Conservation (phyloP, 2,797 vertebrate species). For the Cercopithecus mitis region DNA sequence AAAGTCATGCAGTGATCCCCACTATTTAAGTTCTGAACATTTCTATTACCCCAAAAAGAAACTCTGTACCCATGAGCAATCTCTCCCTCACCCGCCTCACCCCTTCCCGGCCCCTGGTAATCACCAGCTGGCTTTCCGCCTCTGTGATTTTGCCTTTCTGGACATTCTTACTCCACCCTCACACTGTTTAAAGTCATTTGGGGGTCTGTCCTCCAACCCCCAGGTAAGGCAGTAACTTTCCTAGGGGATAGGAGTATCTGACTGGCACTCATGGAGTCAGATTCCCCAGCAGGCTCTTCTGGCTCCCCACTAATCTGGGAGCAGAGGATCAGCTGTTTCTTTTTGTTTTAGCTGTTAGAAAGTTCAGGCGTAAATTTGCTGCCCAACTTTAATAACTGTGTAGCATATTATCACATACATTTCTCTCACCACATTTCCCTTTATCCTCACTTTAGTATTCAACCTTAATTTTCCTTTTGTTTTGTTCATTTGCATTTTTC, state of each 20-base stretch:
- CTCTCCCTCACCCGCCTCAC: background rate
- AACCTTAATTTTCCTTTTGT: background rate
- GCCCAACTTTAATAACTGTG: background rate
- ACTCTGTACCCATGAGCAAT: background rate
- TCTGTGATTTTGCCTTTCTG: background rate
- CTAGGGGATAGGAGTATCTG: background rate
- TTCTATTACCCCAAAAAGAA: background rate
- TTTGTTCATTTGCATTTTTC: background rate
- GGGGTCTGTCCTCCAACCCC: background rate
- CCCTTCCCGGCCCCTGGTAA: background rate
- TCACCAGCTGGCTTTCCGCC: background rate
- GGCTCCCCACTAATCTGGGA: background rate
- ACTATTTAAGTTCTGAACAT: background rate
- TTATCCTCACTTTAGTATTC: background rate
- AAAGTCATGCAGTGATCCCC: background rate
- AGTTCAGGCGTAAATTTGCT: background rate
- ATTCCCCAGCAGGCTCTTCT: background rate
- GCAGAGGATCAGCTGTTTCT: background rate
- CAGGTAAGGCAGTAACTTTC: background rate
- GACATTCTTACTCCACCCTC: background rate
- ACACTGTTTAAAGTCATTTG: background rate
- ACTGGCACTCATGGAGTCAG: background rate
- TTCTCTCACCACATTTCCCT: background rate
- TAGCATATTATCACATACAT: background rate
- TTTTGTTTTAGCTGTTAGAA: background rate